Percentiles rank a stretch among this genome's conserved stretches.
These are phyloP conservation scores for Nyctereutes procyonoides DNA, from an alignment of 2,113 vertebrate species.

Conservation along the genomic window DNA sequence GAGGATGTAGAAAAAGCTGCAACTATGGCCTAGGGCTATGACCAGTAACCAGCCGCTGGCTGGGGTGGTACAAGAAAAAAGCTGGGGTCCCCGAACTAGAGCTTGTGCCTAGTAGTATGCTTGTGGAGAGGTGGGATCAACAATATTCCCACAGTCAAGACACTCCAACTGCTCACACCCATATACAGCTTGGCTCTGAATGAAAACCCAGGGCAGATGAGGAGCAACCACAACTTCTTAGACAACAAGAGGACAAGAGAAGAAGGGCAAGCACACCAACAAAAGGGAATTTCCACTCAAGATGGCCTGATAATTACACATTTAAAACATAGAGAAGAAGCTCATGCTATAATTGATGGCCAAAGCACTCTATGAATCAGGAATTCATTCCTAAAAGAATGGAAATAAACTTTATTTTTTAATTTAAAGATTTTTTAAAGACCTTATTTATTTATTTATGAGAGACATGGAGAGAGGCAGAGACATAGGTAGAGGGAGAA, in stretches of 20 bases:
- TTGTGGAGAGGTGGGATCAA: not conserved
- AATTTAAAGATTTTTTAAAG: not conserved
- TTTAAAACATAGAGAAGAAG: not conserved
- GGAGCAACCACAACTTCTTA: not conserved
- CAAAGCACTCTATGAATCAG: not conserved
- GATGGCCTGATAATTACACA: not conserved
- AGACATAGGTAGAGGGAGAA: too few species aligned
- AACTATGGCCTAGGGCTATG: not conserved
- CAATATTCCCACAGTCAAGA: not conserved
- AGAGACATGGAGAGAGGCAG: too few species aligned
- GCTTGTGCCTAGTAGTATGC: accelerated
- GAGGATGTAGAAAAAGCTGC: not conserved
- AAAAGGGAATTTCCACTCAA: not conserved
- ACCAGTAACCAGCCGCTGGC: not conserved
- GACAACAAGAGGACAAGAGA: not conserved
- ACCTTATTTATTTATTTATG: not conserved
- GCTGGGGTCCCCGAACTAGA: accelerated
- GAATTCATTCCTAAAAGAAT: not conserved
- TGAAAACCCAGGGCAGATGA: not conserved
- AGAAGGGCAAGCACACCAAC: not conserved
- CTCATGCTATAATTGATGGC: not conserved
- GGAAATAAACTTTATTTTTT: not conserved
- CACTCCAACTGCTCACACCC: not conserved
- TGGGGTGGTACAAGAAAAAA: not conserved
- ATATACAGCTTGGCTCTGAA: not conserved